phyloP scores from a whole-genome alignment of 2,113 vertebrate species.

The Tor tambroides region DNA sequence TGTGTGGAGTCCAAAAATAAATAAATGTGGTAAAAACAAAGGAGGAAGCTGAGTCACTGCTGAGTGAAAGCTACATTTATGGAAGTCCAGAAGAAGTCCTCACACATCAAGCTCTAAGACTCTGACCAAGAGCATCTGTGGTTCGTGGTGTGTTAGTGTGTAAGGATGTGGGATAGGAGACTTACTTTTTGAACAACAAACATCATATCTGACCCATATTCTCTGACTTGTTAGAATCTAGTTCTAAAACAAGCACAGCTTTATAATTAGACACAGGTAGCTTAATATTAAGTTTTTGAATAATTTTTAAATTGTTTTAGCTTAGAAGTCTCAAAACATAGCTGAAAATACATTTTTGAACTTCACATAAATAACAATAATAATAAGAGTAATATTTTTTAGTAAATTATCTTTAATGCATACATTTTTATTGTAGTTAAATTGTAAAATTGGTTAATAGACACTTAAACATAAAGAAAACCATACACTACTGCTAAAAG shows the following conservation, averaged over 20 bases:
- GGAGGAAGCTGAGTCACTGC: slow-evolving; percentile 52
- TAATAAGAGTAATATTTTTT: background rate
- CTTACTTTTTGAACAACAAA: background rate
- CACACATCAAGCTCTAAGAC: slow-evolving; percentile 4
- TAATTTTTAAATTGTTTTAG: background rate
- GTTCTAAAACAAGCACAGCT: background rate
- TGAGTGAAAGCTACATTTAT: slow-evolving; percentile 59
- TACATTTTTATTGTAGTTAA: too few relatives aligned
- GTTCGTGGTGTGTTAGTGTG: background rate
- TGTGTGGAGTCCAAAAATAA: slow-evolving; percentile 53
- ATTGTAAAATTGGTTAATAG: too few relatives aligned
- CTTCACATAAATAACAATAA: background rate
- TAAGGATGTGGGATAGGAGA: background rate
- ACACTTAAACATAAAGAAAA: too few relatives aligned
- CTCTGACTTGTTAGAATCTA: background rate
- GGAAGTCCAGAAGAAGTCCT: slow-evolving; percentile 30
- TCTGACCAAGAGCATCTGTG: slow-evolving; percentile 1
- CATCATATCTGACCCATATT: background rate
- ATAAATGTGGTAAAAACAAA: slow-evolving; percentile 52
- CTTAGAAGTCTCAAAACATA: background rate
- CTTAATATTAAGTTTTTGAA: background rate
- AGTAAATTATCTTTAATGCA: too few relatives aligned
- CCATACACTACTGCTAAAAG: background rate
- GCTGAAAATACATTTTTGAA: background rate
- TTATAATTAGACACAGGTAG: slow-evolving; percentile 1